Evolutionary conservation across 2,888 invertebrate genomes (phyloP), one percentile per base, ranked within the genome.

Genomic region (Timandra comae): DNA sequence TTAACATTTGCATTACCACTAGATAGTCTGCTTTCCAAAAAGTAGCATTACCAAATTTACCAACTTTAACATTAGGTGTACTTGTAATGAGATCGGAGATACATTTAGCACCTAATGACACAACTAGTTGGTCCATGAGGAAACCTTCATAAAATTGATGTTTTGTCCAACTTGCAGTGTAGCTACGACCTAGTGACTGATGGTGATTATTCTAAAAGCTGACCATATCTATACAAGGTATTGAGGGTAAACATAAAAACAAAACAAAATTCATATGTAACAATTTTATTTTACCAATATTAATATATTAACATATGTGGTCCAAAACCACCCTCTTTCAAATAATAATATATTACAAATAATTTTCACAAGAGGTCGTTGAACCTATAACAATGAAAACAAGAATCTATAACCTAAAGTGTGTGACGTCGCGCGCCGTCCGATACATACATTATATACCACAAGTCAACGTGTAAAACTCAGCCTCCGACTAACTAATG

Each of bases 221-320:
- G n/a, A n/a, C n/a, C n/a, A n/a, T n/a, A n/a, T n/a, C n/a, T 29
- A 13, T 12, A 19, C 6, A 19, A 25, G 21, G 8, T 6, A 12
- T 3, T 28, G 1, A 13, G n/a, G 13, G 38, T 29, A 7, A 40
- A 28, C 27, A 12, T n/a, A 2, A 33, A 41, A 63, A 64, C 66
- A 64, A 69, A 74, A 61, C 63, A 58, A 28, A 41, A 43, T 46
- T 77, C 77, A 77, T 81, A 81, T 80, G 81, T 84, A 85, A 85
- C 84, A 84, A 84, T 84, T 82, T 81, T 80, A 80, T 81, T 84
- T 84, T 82, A 85, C 79, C 84, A 84, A 82, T 84, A 84, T 84
- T 79, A 81, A 85, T 85, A 85, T 84, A 84, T 85, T 84, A 85
- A 84, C 84, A 84, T 78, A 82, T 71, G 84, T 81, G 84, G 84